A percentile compares a stretch with the other conserved stretches of the same genome.
Conservation (phyloP, 2,888 invertebrate genomes). For the Aphidius colemani region DNA sequence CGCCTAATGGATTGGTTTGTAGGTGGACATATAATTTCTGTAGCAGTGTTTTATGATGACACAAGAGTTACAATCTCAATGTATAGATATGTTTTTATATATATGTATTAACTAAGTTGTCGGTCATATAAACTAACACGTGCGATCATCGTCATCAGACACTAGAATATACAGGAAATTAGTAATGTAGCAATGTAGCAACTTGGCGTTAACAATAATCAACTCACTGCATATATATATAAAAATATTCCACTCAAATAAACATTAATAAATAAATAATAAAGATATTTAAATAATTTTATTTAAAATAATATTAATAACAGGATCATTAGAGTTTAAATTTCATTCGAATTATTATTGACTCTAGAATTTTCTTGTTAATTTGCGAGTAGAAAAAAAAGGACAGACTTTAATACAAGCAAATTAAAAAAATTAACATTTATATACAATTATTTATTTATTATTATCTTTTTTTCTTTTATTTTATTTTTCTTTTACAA, state of each 20-base stretch:
- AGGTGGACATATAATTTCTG: conserved; percentile 59
- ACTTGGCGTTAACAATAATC: conserved; percentile 46
- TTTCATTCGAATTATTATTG: neutral
- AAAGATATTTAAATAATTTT: too few relatives aligned
- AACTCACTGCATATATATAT: conserved; percentile 11
- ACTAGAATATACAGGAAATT: conserved; percentile 51
- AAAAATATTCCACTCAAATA: neutral
- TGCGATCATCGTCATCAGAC: conserved; percentile 11
- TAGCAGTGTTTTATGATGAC: conserved; percentile 29
- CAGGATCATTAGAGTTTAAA: too few relatives aligned
- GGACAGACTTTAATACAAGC: too few relatives aligned
- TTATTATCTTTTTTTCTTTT: conserved; percentile 3
- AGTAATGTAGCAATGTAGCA: conserved; percentile 56
- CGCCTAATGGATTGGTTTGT: conserved; percentile 61
- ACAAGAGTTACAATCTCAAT: conserved; percentile 15
- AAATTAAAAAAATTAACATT: too few relatives aligned
- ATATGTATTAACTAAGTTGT: conserved; percentile 11
- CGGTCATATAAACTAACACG: neutral
- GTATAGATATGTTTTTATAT: neutral
- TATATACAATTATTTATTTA: neutral
- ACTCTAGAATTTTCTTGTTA: too few relatives aligned
- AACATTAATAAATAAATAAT: too few relatives aligned
- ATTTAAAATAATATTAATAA: too few relatives aligned
- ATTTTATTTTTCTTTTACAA: conserved; percentile 20
- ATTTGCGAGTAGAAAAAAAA: too few relatives aligned